Percentiles rank a stretch among this genome's conserved stretches.
phyloP scores from a whole-genome alignment of 2,888 invertebrate genomes.

The Gerris lacustris region DNA sequence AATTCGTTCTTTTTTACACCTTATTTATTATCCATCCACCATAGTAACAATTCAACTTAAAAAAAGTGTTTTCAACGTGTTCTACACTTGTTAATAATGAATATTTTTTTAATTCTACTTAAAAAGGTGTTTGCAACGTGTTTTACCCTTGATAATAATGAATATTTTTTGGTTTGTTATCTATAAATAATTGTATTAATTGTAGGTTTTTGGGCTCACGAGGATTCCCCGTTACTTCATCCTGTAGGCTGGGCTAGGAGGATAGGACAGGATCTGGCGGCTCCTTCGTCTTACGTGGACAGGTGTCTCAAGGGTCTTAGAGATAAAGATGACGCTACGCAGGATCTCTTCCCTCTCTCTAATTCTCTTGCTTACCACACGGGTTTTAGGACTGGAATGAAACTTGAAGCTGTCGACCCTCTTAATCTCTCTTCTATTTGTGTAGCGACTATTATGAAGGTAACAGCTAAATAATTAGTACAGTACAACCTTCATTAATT shows the following conservation, averaged over 20 bases:
- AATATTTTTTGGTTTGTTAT: no score
- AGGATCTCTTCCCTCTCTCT: conserved; percentile 57
- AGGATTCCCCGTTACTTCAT: conserved; percentile 86
- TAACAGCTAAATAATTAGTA: conserved; percentile 26
- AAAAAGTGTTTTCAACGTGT: no score
- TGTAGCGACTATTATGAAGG: conserved; percentile 86
- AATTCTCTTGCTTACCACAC: conserved; percentile 26
- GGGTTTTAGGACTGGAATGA: conserved; percentile 72
- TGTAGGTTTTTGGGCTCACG: conserved; percentile 89
- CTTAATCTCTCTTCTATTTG: conserved; percentile 86
- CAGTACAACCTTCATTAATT: no score
- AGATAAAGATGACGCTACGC: conserved; percentile 65
- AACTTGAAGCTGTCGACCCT: conserved; percentile 94
- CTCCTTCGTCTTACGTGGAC: conserved; percentile 64
- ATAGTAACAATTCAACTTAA: no score
- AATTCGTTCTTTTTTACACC: no score
- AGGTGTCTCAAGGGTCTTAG: conserved; percentile 57
- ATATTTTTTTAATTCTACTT: no score
- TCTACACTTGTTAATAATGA: no score
- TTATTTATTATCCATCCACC: no score
- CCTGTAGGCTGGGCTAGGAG: conserved; percentile 92
- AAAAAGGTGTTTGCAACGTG: no score
- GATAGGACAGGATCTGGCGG: conserved; percentile 78
- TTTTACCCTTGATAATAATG: no score
- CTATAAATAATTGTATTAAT: background rate